These are phyloP conservation scores for Epinotia bilunana DNA, from an alignment of 2,888 invertebrate genomes.

Conservation along the genomic window DNA sequence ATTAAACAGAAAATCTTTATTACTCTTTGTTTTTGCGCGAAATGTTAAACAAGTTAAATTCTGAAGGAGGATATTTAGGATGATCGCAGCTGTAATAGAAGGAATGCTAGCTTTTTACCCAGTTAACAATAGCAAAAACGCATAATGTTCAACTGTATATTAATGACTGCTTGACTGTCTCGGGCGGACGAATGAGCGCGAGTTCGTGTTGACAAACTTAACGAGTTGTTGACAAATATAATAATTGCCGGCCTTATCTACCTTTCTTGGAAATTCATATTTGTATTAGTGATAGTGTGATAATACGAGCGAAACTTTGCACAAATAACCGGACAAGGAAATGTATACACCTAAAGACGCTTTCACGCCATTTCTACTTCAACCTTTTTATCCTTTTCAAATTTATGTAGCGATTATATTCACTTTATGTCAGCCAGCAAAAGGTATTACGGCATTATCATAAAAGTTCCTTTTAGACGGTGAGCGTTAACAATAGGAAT, in stretches of 20 bases:
- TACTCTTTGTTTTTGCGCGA: not conserved
- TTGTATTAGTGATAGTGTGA: no score
- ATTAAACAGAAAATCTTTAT: not conserved
- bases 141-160: not conserved
- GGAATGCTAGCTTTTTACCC: not conserved
- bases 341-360: not conserved
- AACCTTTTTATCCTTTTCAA: constrained; percentile 22
- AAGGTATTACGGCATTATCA: constrained; percentile 27
- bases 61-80: not conserved
- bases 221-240: not conserved
- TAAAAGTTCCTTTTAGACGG: constrained; percentile 24
- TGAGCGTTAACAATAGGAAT: constrained; percentile 20
- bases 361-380: constrained; percentile 4
- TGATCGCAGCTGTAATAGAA: not conserved
- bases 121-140: not conserved
- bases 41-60: not conserved
- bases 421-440: constrained; percentile 15
- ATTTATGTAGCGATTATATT: not conserved
- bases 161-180: constrained; percentile 5
- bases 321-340: not conserved
- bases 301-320: no score
- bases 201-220: not conserved
- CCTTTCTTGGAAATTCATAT: not conserved
- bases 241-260: not conserved
- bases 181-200: not conserved